Percentiles rank a stretch among this genome's conserved stretches.
Conservation (phyloP, 2,113 vertebrate species). For the Lophura nycthemera region DNA sequence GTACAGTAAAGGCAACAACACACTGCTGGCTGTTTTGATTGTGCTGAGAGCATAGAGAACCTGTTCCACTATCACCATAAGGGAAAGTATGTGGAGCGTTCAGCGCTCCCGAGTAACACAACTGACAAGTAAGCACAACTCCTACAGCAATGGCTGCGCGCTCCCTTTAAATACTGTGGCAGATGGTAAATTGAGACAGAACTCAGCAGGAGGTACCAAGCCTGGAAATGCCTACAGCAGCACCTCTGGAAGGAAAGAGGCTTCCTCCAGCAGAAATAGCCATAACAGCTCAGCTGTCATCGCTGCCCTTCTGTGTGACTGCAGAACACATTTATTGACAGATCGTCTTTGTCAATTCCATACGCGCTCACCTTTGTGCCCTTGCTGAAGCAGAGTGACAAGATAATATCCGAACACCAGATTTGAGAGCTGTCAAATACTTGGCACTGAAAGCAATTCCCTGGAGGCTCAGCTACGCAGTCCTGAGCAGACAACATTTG, state of each 20-base stretch:
- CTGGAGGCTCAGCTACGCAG: background rate
- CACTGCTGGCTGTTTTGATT: background rate
- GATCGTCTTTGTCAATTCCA: background rate
- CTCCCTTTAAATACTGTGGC: background rate
- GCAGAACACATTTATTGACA: background rate
- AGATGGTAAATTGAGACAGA: background rate
- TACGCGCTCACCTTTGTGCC: background rate
- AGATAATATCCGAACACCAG: background rate
- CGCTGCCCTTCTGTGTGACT: background rate
- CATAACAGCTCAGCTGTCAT: fast-evolving
- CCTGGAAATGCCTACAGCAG: background rate
- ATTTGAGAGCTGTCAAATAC: background rate
- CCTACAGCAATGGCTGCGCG: background rate
- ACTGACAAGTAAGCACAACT: background rate
- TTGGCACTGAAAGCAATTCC: background rate
- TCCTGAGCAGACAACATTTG: background rate
- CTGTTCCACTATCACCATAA: background rate
- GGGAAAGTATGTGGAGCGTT: background rate
- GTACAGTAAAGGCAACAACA: background rate
- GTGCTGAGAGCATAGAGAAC: background rate
- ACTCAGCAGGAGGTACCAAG: background rate
- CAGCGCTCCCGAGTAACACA: background rate
- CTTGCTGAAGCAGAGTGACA: background rate
- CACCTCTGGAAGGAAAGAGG: background rate
- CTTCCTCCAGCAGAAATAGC: background rate